Evolutionary conservation across 2,888 invertebrate species (phyloP).

Genomic region (Chouioia cunea): DNA sequence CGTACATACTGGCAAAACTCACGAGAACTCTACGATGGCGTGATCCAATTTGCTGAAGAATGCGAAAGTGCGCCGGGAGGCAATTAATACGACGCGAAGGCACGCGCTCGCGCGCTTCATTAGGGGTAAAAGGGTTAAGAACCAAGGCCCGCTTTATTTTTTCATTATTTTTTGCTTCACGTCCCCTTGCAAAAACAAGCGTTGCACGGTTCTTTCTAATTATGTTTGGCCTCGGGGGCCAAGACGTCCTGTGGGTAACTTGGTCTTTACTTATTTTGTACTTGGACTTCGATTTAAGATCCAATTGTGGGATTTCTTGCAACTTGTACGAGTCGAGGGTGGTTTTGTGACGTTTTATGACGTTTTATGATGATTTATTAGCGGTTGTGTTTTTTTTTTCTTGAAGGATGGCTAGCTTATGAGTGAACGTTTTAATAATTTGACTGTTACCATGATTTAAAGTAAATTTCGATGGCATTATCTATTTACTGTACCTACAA

Average conservation of each 20-base stretch:
- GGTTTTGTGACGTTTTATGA: neutral
- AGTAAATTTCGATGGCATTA: too few relatives aligned
- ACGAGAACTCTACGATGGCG: constrained; percentile 58
- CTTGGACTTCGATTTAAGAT: constrained; percentile 15
- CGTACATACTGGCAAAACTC: neutral
- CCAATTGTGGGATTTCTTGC: constrained; percentile 19
- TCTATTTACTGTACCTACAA: too few relatives aligned
- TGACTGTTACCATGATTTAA: too few relatives aligned
- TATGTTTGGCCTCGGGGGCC: constrained; percentile 23
- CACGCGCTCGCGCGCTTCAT: constrained; percentile 63
- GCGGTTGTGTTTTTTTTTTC: too few relatives aligned
- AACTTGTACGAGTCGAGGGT: neutral
- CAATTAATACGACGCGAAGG: constrained; percentile 65
- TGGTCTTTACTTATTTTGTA: constrained; percentile 16
- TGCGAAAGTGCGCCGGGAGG: constrained; percentile 57
- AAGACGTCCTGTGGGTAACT: constrained; percentile 43
- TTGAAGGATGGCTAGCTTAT: too few relatives aligned
- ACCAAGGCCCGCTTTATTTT: too few relatives aligned
- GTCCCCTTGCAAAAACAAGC: constrained; percentile 9
- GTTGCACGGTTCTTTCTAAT: constrained; percentile 18
- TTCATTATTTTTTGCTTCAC: constrained; percentile 16
- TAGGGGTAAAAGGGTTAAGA: constrained; percentile 50
- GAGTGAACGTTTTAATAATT: too few relatives aligned
- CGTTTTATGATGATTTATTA: neutral
- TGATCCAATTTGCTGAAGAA: constrained; percentile 67